Percentiles rank a stretch among this genome's conserved stretches.
phyloP scores from a whole-genome alignment of 2,888 invertebrate species.

The Parnassius smintheus region DNA sequence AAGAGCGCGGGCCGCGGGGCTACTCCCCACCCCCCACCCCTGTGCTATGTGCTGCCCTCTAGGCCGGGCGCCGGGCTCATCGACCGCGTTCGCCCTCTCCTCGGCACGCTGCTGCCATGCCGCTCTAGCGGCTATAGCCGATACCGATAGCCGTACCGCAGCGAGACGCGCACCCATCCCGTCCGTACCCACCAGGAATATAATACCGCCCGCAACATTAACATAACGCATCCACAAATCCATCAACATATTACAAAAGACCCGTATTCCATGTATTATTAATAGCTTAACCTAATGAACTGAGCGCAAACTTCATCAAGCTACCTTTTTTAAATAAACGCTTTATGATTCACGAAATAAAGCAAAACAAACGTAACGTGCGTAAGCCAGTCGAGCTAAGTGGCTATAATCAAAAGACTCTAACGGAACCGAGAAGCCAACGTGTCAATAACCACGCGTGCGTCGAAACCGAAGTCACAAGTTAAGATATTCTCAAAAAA shows the following conservation, averaged over 20 bases:
- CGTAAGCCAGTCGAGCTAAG: too few species aligned
- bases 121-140: conserved; percentile 58
- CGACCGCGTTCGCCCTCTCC: conserved; percentile 75
- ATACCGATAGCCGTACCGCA: conserved; percentile 67
- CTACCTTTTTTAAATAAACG: too few species aligned
- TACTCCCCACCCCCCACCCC: conserved; percentile 53
- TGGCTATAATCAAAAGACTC: too few species aligned
- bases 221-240: neutral
- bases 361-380: too few species aligned
- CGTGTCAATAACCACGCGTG: too few species aligned
- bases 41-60: conserved; percentile 72
- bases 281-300: too few species aligned
- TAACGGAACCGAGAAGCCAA: too few species aligned
- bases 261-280: too few species aligned
- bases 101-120: conserved; percentile 44
- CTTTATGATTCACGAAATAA: too few species aligned
- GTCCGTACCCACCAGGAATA: conserved; percentile 30
- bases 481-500: too few species aligned
- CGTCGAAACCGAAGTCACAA: too few species aligned
- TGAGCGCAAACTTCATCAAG: too few species aligned
- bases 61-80: conserved; percentile 77
- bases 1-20: conserved; percentile 44
- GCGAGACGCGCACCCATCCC: conserved; percentile 48
- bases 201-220: neutral
- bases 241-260: neutral